phyloP scores from a whole-genome alignment of 2,797 vertebrate species.

The Enteromius thamalakanensis region DNA sequence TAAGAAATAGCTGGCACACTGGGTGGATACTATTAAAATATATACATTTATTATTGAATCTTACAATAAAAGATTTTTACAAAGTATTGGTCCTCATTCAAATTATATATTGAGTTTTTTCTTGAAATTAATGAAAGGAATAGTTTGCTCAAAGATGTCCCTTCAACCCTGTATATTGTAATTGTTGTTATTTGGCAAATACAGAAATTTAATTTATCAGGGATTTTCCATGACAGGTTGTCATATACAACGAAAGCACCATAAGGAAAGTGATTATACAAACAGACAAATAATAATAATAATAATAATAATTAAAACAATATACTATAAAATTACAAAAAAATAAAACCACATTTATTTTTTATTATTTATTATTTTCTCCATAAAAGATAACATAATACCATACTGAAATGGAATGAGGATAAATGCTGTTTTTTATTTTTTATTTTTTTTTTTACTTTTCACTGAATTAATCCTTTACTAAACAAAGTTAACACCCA shows the following conservation, averaged over 20 bases:
- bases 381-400: not conserved
- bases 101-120: not conserved
- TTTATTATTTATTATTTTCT: not conserved
- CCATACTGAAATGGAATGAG: not conserved
- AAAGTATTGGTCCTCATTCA: not conserved
- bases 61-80: not conserved
- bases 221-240: not conserved
- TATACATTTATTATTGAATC: not conserved
- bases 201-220: not conserved
- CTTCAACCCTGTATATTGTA: not conserved
- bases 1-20: constrained; percentile 9
- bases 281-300: not conserved
- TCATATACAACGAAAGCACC: not conserved
- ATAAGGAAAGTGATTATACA: not conserved
- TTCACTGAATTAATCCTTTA: constrained; percentile 6
- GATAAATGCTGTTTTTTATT: no score
- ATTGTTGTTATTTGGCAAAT: not conserved
- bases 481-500: constrained; percentile 22
- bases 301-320: not conserved
- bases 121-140: not conserved
- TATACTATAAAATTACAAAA: not conserved
- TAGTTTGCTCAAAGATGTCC: not conserved
- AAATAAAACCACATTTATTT: not conserved
- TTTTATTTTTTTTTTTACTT: not conserved
- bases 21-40: not conserved